Evolutionary conservation across 2,888 invertebrate species (phyloP).

Genomic region (Podotricha telesiphe): DNA sequence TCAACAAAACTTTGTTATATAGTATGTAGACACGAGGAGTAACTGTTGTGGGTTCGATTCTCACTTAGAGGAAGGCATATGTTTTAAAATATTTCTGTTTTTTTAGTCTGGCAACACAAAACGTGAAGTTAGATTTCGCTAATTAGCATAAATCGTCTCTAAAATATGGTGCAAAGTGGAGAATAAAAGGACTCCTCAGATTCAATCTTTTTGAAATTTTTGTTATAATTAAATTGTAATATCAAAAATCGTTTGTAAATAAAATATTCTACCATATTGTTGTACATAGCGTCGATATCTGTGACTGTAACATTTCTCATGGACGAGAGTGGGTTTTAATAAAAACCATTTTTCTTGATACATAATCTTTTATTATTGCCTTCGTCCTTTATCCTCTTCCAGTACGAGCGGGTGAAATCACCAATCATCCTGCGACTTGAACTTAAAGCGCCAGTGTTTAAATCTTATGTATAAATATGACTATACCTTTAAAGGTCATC

Average conservation of each 20-base stretch:
- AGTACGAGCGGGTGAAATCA: not conserved
- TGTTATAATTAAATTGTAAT: not conserved
- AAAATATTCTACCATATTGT: constrained; percentile 38
- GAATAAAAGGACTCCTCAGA: no score
- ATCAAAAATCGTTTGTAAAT: constrained; percentile 31
- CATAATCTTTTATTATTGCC: constrained; percentile 49
- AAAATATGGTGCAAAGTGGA: not conserved
- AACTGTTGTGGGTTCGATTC: no score
- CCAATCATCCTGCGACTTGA: not conserved
- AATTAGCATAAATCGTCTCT: not conserved
- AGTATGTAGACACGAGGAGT: no score
- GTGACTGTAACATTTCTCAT: constrained; percentile 62
- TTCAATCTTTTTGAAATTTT: no score
- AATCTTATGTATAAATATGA: no score
- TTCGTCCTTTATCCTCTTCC: not conserved
- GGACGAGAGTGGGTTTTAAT: constrained; percentile 66
- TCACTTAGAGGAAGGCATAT: not conserved
- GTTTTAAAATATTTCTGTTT: not conserved
- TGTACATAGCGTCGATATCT: constrained; percentile 74
- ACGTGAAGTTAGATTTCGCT: not conserved
- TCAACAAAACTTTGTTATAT: no score
- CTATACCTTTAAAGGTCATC: no score
- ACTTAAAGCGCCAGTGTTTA: no score
- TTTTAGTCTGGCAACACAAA: no score
- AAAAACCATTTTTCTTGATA: constrained; percentile 73